Percentiles rank a stretch among this genome's conserved stretches.
phyloP scores from a whole-genome alignment of 2,888 invertebrate species.

The Conistra vaccinii region DNA sequence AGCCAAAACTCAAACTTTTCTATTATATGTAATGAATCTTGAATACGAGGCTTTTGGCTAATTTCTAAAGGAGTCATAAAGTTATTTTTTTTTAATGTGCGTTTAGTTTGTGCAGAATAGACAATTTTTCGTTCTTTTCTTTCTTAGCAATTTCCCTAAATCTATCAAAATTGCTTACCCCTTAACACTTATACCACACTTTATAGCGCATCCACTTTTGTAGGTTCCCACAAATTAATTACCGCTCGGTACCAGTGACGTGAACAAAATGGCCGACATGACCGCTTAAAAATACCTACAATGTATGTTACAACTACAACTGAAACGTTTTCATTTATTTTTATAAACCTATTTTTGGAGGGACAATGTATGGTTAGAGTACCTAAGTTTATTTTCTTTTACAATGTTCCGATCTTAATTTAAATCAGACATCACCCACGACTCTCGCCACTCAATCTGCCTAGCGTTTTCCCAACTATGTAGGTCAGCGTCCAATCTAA shows the following conservation, averaged over 20 bases:
- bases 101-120: too few species aligned
- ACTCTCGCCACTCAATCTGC: neutral
- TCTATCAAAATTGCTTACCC: too few species aligned
- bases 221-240: constrained; percentile 81
- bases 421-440: neutral
- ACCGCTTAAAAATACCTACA: constrained; percentile 51
- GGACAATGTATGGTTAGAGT: constrained; percentile 12
- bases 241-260: constrained; percentile 69
- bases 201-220: constrained; percentile 73
- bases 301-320: constrained; percentile 37
- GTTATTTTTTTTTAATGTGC: too few species aligned
- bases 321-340: constrained; percentile 27
- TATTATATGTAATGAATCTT: too few species aligned
- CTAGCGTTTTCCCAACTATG: neutral
- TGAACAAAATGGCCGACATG: constrained; percentile 70
- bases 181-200: constrained; percentile 38
- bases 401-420: constrained; percentile 2
- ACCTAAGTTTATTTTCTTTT: neutral
- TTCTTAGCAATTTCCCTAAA: too few species aligned
- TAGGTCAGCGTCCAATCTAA: neutral
- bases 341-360: neutral
- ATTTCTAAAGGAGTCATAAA: too few species aligned
- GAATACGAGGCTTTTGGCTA: too few species aligned
- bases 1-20: too few species aligned
- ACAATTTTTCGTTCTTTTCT: too few species aligned